Conservation (phyloP, 2,888 invertebrate genomes). For the Biston betularia region DNA sequence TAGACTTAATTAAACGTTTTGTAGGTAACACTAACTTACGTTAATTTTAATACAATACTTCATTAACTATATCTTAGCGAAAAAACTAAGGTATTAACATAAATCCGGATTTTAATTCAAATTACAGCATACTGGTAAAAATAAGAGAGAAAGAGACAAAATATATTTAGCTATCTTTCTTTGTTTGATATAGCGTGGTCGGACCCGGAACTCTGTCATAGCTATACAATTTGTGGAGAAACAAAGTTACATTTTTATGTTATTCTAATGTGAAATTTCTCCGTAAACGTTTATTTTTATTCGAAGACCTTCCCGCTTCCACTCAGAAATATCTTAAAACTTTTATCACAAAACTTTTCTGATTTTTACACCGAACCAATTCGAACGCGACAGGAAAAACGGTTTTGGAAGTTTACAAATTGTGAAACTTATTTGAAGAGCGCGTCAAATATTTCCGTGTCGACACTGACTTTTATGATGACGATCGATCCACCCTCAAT, state of each 20-base stretch:
- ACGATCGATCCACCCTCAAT: background rate
- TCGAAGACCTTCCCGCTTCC: background rate
- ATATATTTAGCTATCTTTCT: background rate
- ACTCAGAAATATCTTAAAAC: slow-evolving; percentile 18
- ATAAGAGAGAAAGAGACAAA: too few relatives aligned
- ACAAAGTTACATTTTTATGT: background rate
- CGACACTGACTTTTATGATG: background rate
- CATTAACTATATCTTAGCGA: too few relatives aligned
- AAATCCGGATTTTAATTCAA: too few relatives aligned
- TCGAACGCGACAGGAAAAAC: slow-evolving; percentile 17
- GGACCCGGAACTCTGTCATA: background rate
- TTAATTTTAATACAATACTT: too few relatives aligned
- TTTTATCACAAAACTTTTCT: slow-evolving; percentile 25
- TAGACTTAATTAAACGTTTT: too few relatives aligned
- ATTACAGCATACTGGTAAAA: too few relatives aligned
- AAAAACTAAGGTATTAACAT: too few relatives aligned
- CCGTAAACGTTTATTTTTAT: slow-evolving; percentile 1
- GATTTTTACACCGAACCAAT: slow-evolving; percentile 13
- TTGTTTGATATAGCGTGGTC: background rate
- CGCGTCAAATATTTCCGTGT: slow-evolving; percentile 1
- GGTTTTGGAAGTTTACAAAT: slow-evolving; percentile 7
- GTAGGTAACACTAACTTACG: too few relatives aligned
- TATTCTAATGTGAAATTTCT: background rate
- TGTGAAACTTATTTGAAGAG: slow-evolving; percentile 8
- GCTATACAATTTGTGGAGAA: background rate